Conservation (phyloP, 35 echinoderm and acorn worm species). For the Ophioderma brevispina region DNA sequence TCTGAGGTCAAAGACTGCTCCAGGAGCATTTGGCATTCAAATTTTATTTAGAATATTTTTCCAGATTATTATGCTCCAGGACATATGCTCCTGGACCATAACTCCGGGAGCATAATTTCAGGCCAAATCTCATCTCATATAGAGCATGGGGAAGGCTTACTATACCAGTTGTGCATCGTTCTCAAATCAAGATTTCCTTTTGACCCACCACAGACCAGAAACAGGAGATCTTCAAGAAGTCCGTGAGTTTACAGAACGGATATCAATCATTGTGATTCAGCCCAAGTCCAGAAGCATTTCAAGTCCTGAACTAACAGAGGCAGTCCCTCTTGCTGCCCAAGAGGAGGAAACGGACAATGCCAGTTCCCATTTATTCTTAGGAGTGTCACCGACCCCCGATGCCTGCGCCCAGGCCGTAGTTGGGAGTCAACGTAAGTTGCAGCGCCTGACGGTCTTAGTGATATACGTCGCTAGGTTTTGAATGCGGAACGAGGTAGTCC, state of each 20-base stretch:
- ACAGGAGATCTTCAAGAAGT: conserved; percentile 80
- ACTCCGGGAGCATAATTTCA: too few relatives aligned
- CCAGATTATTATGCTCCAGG: too few relatives aligned
- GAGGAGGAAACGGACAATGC: conserved; percentile 8
- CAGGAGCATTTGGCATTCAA: too few relatives aligned
- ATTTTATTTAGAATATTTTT: too few relatives aligned
- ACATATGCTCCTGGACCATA: too few relatives aligned
- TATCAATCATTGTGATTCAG: background rate
- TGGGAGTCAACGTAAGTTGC: conserved; percentile 44
- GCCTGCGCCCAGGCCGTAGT: conserved; percentile 26
- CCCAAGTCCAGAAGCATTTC: conserved; percentile 46
- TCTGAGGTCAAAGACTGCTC: too few relatives aligned
- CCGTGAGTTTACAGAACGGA: background rate
- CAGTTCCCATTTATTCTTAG: conserved; percentile 52
- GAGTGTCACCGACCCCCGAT: conserved; percentile 23
- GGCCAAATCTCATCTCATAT: too few relatives aligned
- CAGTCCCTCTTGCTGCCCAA: background rate
- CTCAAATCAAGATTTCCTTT: too few relatives aligned
- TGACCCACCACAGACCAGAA: conserved; percentile 77
- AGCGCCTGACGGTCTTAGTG: conserved; percentile 41
- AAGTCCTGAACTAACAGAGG: conserved; percentile 67
- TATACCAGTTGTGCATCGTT: too few relatives aligned
- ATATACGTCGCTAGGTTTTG: conserved; percentile 38
- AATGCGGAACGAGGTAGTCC: conserved; percentile 3
- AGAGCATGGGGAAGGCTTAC: too few relatives aligned